These are phyloP conservation scores for Hirtodrosophila alboralis DNA, from an alignment of 2,888 invertebrate genomes.

Conservation along the genomic window DNA sequence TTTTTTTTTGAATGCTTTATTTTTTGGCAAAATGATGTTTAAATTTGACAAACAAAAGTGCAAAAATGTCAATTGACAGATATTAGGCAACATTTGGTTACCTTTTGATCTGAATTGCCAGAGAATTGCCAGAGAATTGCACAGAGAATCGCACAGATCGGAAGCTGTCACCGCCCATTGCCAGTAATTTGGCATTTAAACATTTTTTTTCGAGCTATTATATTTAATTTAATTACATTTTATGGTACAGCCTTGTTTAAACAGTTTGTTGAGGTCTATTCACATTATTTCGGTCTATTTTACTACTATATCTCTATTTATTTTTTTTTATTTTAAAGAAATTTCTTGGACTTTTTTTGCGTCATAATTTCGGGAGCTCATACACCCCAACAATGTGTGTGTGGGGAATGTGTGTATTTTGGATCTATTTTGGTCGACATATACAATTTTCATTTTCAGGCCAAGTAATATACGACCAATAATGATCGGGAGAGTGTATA, in stretches of 20 bases:
- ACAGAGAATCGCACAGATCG: conserved; percentile 38
- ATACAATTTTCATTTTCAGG: conserved; percentile 41
- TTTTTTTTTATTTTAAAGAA: conserved; percentile 5
- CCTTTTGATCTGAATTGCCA: conserved; percentile 28
- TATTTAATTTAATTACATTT: conserved; percentile 1
- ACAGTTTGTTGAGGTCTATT: conserved; percentile 1
- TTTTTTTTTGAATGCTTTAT: conserved; percentile 4
- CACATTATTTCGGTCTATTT: conserved; percentile 3
- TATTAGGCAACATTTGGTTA: conserved; percentile 13
- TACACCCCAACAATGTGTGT: background rate
- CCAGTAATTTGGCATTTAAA: conserved; percentile 47
- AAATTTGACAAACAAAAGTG: conserved; percentile 24
- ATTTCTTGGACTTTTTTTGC: conserved; percentile 30
- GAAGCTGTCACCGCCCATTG: conserved; percentile 46
- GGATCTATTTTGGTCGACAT: conserved; percentile 60
- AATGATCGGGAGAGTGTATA: background rate
- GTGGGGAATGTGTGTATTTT: conserved; percentile 14
- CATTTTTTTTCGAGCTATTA: conserved; percentile 7
- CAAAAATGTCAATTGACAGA: conserved; percentile 11
- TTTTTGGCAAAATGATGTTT: conserved; percentile 29
- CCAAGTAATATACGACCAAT: conserved; percentile 34
- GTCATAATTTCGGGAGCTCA: conserved; percentile 30
- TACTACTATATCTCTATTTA: conserved; percentile 7
- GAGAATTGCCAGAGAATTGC: too few species aligned
- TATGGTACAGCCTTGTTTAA: conserved; percentile 3